Conservation (phyloP, 2,888 invertebrate genomes). For the Chromoteleia sp. region DNA sequence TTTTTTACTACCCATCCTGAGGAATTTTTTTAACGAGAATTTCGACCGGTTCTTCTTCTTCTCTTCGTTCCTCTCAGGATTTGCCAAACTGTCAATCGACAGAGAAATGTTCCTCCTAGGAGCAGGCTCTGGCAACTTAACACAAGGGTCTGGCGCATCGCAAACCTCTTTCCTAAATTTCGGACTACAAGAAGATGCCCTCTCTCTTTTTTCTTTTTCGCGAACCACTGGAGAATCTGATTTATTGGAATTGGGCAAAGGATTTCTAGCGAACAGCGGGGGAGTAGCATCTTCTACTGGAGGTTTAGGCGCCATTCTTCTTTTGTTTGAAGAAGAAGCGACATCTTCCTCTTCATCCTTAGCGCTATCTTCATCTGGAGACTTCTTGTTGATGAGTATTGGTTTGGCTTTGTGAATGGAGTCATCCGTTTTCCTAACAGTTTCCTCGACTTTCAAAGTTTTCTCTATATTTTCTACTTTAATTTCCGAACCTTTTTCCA, state of each 20-base stretch:
- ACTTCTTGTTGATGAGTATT: slow-evolving; percentile 58
- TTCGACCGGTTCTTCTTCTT: slow-evolving; percentile 90
- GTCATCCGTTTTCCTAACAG: slow-evolving; percentile 29
- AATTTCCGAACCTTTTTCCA: background rate
- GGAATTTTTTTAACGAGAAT: slow-evolving; percentile 93
- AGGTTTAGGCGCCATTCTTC: slow-evolving; percentile 91
- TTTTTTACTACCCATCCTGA: slow-evolving; percentile 91
- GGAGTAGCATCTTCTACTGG: slow-evolving; percentile 77
- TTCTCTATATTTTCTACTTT: background rate
- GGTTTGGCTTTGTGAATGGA: slow-evolving; percentile 22
- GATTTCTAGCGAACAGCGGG: slow-evolving; percentile 87
- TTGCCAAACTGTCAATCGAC: slow-evolving; percentile 90
- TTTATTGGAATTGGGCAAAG: slow-evolving; percentile 84
- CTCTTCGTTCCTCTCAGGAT: slow-evolving; percentile 81
- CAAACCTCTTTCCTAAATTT: slow-evolving; percentile 86
- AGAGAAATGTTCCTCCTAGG: slow-evolving; percentile 90
- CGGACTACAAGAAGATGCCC: slow-evolving; percentile 88
- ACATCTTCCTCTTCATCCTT: slow-evolving; percentile 73
- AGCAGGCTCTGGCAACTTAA: slow-evolving; percentile 86
- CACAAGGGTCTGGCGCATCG: slow-evolving; percentile 81
- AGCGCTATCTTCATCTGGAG: slow-evolving; percentile 63
- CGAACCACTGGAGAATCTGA: slow-evolving; percentile 89
- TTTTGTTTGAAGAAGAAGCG: slow-evolving; percentile 87
- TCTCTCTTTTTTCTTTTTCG: slow-evolving; percentile 91
- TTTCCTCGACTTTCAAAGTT: background rate